Evolutionary conservation across 2,797 vertebrate genomes (phyloP).

Genomic region (Synanceia verrucosa): DNA sequence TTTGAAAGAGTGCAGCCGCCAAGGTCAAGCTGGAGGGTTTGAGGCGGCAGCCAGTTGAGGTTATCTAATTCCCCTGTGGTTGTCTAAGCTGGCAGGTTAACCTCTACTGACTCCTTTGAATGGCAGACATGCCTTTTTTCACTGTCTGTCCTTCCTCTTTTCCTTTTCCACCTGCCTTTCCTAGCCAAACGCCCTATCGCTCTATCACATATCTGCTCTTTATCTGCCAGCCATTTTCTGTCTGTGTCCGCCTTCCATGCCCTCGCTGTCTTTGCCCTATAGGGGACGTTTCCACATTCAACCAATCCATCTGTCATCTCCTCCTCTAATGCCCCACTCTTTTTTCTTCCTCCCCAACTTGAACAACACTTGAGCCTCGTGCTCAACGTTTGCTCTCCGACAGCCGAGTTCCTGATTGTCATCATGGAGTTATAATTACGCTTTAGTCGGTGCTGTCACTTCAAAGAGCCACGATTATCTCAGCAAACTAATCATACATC

Average conservation of each 20-base stretch:
- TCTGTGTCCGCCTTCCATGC: neutral
- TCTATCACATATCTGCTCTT: constrained; percentile 29
- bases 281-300: neutral
- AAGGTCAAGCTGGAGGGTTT: constrained; percentile 22
- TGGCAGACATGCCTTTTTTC: constrained; percentile 1
- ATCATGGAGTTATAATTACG: constrained; percentile 59
- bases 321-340: constrained; percentile 1
- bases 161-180: constrained; percentile 16
- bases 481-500: constrained; percentile 48
- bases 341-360: neutral
- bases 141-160: neutral
- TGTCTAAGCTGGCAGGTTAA: constrained; percentile 18
- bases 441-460: constrained; percentile 14
- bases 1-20: neutral
- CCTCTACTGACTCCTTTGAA: constrained; percentile 7
- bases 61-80: constrained; percentile 36
- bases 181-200: constrained; percentile 6
- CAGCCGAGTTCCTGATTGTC: constrained; percentile 53
- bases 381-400: constrained; percentile 4
- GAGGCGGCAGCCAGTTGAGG: constrained; percentile 4
- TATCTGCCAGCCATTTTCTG: constrained; percentile 24
- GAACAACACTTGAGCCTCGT: neutral
- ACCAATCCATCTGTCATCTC: constrained; percentile 7
- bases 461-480: constrained; percentile 60
- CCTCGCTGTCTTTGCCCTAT: neutral